Evolutionary conservation across 2,888 invertebrate genomes (phyloP), one percentile per base, ranked within the genome.

Genomic region (Erynnis tages): DNA sequence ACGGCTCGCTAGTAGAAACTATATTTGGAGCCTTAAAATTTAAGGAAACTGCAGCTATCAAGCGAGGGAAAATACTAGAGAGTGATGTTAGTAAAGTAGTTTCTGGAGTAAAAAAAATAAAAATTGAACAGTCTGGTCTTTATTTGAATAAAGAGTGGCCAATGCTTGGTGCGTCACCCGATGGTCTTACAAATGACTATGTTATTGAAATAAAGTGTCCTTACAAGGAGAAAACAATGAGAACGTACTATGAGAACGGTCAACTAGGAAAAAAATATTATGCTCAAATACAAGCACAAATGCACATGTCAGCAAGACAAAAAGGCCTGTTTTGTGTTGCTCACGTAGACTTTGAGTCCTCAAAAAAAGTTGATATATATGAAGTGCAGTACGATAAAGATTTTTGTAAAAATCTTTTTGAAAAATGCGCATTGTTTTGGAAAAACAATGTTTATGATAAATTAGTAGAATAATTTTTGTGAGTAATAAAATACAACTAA

Each of bases 201-300:
- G 50, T 55, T 38, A 29, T 57, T 30, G 57, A 55, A 53, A 35
- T 53, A 37, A 57, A 54, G 30, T 56, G 54, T 47, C 54, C 21
- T 2, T 10, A 52, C 7, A 16, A 11, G 29, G 46, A 53, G 34
- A 52, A 43, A 17, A 10, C n/a, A 44, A 47, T 3, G 38, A 35
- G 21, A 40, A 35, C 16, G 10, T 53, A 41, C 41, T 53, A 11
- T 50, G 52, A 25, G 38, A 48, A 54, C 48, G 48, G 40, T 54
- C 30, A 14, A 19, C 37, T 19, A 1, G 10, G 21, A 4, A 14
- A 11, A 2, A 37, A 37, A 37, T 37, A n/a, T 19, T 19, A 21
- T 4, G 54, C 54, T 32, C 57, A 54, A 19, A 53, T 54, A 37
- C 56, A 57, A 27, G 10, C 53, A 23, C 57, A 53, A 29, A 25